These are phyloP conservation scores for Nothobranchius furzeri DNA, from an alignment of 2,113 vertebrate species.

Conservation along the genomic window DNA sequence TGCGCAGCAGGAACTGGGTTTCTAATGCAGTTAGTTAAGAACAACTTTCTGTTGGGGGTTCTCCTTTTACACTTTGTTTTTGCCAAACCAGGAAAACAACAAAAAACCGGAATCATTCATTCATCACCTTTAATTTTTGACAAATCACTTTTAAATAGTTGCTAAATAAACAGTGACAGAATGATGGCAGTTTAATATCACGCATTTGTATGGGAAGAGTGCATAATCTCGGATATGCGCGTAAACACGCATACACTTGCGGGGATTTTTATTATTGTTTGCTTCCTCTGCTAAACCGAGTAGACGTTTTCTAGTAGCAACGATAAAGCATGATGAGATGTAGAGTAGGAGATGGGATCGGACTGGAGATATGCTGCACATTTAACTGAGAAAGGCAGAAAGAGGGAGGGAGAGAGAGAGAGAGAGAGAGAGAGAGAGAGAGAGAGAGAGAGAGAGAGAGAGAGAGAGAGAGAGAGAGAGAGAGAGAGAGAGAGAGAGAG, in stretches of 20 bases:
- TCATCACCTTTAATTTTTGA: too few relatives aligned
- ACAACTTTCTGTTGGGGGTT: not conserved
- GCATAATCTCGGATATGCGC: not conserved
- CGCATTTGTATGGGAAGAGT: not conserved
- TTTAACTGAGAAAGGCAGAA: slow-evolving; percentile 15
- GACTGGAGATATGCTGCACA: not conserved
- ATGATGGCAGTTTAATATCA: not conserved
- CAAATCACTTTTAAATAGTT: too few relatives aligned
- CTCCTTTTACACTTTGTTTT: not conserved
- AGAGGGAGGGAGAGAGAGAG: slow-evolving; percentile 28
- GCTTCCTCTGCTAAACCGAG: not conserved
- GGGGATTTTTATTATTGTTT: not conserved
- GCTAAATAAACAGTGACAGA: too few relatives aligned
- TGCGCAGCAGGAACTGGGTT: slow-evolving; percentile 32
- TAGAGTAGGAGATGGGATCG: slow-evolving; percentile 12
- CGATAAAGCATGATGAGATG: slow-evolving; percentile 30
- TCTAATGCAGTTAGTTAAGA: slow-evolving; percentile 20
- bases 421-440: slow-evolving; percentile 28
- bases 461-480: slow-evolving; percentile 24
- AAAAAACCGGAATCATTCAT: not conserved
- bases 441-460: slow-evolving; percentile 27
- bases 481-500: slow-evolving; percentile 27
- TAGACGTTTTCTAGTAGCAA: slow-evolving; percentile 1
- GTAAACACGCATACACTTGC: slow-evolving; percentile 18
- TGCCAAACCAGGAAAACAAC: not conserved